Evolutionary conservation across 2,888 invertebrate genomes (phyloP).

Genomic region (Nemapogon koenigi): DNA sequence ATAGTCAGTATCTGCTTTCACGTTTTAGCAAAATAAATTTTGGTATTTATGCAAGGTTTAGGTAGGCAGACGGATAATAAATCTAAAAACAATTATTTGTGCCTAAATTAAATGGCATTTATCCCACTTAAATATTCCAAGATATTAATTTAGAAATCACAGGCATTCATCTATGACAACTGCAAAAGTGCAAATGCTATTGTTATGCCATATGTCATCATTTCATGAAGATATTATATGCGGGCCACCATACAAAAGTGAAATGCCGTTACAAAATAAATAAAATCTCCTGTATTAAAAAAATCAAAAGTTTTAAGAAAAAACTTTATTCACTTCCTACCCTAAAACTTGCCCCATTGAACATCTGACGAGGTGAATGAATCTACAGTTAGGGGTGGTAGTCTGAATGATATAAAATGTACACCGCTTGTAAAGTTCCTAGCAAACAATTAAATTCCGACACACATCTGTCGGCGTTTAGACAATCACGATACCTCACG

Average conservation of each 20-base stretch:
- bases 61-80: no score
- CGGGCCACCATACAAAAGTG: not conserved
- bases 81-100: no score
- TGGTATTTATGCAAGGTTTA: no score
- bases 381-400: constrained; percentile 24
- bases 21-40: not conserved
- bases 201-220: no score
- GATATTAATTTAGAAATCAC: no score
- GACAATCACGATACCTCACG: constrained; percentile 65
- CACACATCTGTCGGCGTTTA: constrained; percentile 63
- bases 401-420: constrained; percentile 42
- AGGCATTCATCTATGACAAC: no score
- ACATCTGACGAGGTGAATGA: constrained; percentile 64
- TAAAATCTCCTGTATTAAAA: constrained; percentile 33
- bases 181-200: no score
- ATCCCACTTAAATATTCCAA: no score
- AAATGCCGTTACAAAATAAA: constrained; percentile 4
- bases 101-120: no score
- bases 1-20: not conserved
- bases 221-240: not conserved
- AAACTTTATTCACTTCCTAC: constrained; percentile 37
- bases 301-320: constrained; percentile 37
- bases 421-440: constrained; percentile 44
- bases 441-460: constrained; percentile 59
- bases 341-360: constrained; percentile 44